Percentiles rank a stretch among this genome's conserved stretches.
These are phyloP conservation scores for Brachionus rubens DNA, from an alignment of 1,140 invertebrate genomes.

Conservation along the genomic window DNA sequence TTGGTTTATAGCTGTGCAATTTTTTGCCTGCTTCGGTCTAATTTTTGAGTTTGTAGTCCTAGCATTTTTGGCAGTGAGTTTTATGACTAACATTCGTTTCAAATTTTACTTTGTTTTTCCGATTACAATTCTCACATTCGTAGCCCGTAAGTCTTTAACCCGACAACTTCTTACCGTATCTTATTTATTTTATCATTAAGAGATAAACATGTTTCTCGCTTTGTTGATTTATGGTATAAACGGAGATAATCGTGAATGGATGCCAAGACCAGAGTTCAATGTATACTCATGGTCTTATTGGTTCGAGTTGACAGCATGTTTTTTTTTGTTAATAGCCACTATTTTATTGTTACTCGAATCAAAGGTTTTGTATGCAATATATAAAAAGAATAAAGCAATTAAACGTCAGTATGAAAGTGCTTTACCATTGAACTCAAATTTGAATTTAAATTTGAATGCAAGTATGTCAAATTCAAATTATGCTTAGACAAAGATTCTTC, in stretches of 20 bases:
- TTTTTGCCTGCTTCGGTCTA: slow-evolving; percentile 42
- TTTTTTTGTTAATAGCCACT: slow-evolving; percentile 20
- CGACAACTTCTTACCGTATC: not conserved
- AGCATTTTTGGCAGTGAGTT: slow-evolving; percentile 29
- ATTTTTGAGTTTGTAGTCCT: slow-evolving; percentile 36
- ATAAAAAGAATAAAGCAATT: slow-evolving; percentile 32
- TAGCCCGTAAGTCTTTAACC: slow-evolving; percentile 34
- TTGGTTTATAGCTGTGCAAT: slow-evolving; percentile 46
- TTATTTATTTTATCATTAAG: not conserved
- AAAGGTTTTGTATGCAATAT: slow-evolving; percentile 34
- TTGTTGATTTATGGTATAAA: slow-evolving; percentile 33
- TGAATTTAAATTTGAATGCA: slow-evolving; percentile 38
- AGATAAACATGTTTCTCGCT: slow-evolving; percentile 45
- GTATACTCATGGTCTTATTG: slow-evolving; percentile 41
- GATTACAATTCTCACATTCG: slow-evolving; percentile 35
- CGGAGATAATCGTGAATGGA: slow-evolving; percentile 42
- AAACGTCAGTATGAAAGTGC: slow-evolving; percentile 38
- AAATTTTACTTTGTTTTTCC: slow-evolving; percentile 45
- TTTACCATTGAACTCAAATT: slow-evolving; percentile 41
- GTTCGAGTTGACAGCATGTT: slow-evolving; percentile 23
- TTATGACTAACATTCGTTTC: slow-evolving; percentile 36
- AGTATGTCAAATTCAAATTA: slow-evolving; percentile 23
- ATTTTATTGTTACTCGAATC: slow-evolving; percentile 17
- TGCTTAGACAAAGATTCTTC: no score
- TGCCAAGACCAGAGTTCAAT: slow-evolving; percentile 47